Base-by-base conservation (phyloP, 1,140 invertebrate species). In the Battus philenor region DNA sequence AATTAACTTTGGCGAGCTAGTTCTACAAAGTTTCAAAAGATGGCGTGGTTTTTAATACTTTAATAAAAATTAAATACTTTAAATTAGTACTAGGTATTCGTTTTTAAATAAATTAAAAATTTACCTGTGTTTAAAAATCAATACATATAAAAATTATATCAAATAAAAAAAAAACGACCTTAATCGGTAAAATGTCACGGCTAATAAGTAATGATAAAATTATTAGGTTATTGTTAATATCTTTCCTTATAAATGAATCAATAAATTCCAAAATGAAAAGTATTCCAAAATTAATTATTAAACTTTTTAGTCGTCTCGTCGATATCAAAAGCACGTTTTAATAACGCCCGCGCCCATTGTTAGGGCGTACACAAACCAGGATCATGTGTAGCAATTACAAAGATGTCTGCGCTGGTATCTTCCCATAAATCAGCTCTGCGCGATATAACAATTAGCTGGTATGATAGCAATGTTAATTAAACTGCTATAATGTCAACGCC, bases 391-490 rank as follows among this genome's bases (percentile, higher is more conserved):
- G 70, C 76, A 87, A 86, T 87, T 85, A 86, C 70, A 69, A 74
- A 81, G 79, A 81, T 81, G 77, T 79, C 76, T 66, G 68, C 64
- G 61, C 57, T 68, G 50, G 51, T 77, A 71, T 77, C 66, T 67
- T 44, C 57, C 59, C 55, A 84, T 87, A 87, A 87, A 87, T 87
- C 86, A 87, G 69, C 61, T 70, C 60, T 76, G 81, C 73, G 68
- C 79, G 78, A 87, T 87, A 86, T 86, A 86, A 86, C 86, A 87
- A 87, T 87, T 87, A 86, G 82, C 68, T 59, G 86, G 73, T 74
- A 85, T 82, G 79, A 80, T 81, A 85, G 82, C 81, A 85, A 86
- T 86, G 84, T 87, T 87, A 87, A 87, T 87, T 87, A 86, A 87
- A 87, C 68, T 73, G 57, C 66, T 64, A 79, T 86, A 77, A 79